Base-by-base conservation (phyloP, 2,888 invertebrate genomes). In the Brachypalpus laphriformis region DNA sequence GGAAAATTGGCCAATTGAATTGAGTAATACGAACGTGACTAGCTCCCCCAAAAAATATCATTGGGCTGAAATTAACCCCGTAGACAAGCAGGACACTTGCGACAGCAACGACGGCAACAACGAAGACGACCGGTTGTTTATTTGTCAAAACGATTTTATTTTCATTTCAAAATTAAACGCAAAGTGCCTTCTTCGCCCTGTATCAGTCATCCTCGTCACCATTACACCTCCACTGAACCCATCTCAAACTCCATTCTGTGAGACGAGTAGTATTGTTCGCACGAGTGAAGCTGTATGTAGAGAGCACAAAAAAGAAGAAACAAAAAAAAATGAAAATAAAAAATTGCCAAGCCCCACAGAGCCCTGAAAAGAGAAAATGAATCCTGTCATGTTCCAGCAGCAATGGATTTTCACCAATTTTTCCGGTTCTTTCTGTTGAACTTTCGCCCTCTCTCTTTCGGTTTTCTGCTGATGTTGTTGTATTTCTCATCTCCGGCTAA, bases 371-470 rank as follows among this genome's bases (percentile, higher is more conserved):
- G 59, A 56, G 74, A 83, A 75, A 83, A 83, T 75, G 80, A 83
- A 80, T 83, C 83, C 74, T 83, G 83, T 75, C 80, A 83, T 75
- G 80, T 80, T 54, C 56, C 25, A 83, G 83, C 31, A 59, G 83
- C 49, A 59, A 57, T 49, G 68, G 61, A 65, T 78, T 78, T 74
- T 80, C 80, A 74, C 49, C 80, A 80, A 80, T 80, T 83, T 83
- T 74, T 80, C 80, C 74, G 74, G 74, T 51, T 49, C 66, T 78
- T 78, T 78, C 72, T 80, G 71, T 77, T 77, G 76, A 76, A 63
- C n/a, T 71, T 56, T 80, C 40, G 14, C 7, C 16, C 34, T 2
- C 14, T 18, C 45, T 11, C 25, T n/a, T 6, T 47, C 28, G 40
- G 16, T 9, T 61, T 22, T 61, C 47, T 14, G 22, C 25, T 14